Base-by-base conservation (phyloP, 2,113 vertebrate species). In the Perca flavescens region DNA sequence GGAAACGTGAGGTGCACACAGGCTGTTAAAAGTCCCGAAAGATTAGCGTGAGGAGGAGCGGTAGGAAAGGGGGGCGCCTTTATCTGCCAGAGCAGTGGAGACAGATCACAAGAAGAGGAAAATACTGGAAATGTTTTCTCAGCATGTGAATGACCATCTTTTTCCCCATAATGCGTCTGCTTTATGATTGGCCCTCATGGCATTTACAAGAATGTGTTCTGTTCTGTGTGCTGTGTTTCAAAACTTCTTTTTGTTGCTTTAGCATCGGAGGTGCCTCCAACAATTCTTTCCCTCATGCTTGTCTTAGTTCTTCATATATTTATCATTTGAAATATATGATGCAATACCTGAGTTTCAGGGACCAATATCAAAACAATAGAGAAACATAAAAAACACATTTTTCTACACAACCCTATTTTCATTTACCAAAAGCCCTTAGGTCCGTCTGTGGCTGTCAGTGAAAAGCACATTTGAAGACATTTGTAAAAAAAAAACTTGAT, bases 61-160 rank as follows among this genome's bases (percentile, higher is more conserved):
- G 79, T 13, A 72, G 61, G 85, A 69, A 66, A 76, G 34, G 50
- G 58, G 77, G 72, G 25, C 0, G 21, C 8, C 53, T 79, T 91
- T 89, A 88, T 92, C 86, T 89, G 57, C 28, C 50, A 21, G 66
- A 79, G n/a, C 71, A 80, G 78, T 86, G 13, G 31, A 74, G 68
- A 87, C 82, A 71, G 57, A 85, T 75, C 78, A 80, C 62, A 73
- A 66, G 25, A 64, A 78, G 73, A 78, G 58, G 72, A 86, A 88
- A 80, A 85, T 53, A 66, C 47, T 83, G 88, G 66, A 79, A 74
- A 80, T 68, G 19, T 75, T 64, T 85, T 85, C 85, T 86, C 87
- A 78, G 65, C 31, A 58, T 74, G 52, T 52, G 47, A 80, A 57
- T 62, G 36, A 62, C 54, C 54, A 61, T 66, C 50, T 62, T 77